These are phyloP conservation scores for Narcine bancroftii DNA, from an alignment of 2,113 vertebrate genomes.

Conservation along the genomic window DNA sequence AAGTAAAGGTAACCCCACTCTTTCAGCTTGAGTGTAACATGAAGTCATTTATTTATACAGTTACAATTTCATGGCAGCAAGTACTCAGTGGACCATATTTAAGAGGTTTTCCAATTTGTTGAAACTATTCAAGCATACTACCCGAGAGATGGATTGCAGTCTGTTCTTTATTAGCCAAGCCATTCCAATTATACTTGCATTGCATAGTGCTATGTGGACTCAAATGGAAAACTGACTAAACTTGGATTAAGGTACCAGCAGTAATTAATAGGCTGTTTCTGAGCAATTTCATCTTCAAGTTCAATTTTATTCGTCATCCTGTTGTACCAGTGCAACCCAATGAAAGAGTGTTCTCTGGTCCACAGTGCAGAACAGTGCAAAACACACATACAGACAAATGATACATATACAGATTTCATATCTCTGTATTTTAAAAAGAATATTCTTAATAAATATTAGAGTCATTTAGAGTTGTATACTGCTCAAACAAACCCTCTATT, in stretches of 20 bases:
- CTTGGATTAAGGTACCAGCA: not conserved
- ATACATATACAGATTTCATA: too few species aligned
- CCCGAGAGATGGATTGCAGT: not conserved
- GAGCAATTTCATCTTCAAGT: not conserved
- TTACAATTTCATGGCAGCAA: not conserved
- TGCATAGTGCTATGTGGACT: not conserved
- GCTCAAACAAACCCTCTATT: too few species aligned
- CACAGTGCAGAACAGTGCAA: too few species aligned
- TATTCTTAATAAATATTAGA: too few species aligned
- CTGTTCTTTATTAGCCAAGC: not conserved
- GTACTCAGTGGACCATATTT: not conserved
- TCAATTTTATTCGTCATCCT: not conserved
- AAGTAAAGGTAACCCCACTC: not conserved
- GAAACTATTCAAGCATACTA: not conserved
- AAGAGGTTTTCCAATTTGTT: not conserved
- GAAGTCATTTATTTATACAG: not conserved
- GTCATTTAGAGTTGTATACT: too few species aligned
- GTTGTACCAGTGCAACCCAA: too few species aligned
- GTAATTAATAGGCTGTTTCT: not conserved
- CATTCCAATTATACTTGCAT: not conserved
- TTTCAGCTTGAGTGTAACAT: not conserved
- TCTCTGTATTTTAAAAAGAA: too few species aligned
- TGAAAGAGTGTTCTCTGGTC: too few species aligned
- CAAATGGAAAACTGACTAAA: not conserved
- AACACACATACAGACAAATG: too few species aligned